These are phyloP conservation scores for Drosophila suzukii DNA, from an alignment of 1,140 invertebrate genomes.

Conservation along the genomic window DNA sequence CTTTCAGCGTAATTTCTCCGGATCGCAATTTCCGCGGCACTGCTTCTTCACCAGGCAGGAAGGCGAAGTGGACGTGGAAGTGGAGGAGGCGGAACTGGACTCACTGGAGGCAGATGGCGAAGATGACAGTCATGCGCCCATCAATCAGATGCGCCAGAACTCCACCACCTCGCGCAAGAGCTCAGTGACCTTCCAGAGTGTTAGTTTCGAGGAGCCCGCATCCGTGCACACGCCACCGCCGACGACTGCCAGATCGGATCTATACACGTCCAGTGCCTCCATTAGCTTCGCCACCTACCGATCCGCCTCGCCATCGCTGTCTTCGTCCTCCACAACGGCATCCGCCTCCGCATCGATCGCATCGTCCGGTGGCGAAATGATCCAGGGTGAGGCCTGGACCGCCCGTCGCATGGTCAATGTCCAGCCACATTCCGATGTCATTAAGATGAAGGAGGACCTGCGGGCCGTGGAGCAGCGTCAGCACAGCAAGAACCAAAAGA, in stretches of 20 bases:
- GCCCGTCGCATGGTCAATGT: conserved; percentile 72
- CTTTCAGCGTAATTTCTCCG: conserved; percentile 75
- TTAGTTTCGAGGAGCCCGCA: conserved; percentile 33
- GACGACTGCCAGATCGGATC: conserved; percentile 11
- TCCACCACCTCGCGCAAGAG: conserved; percentile 65
- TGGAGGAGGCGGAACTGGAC: not conserved
- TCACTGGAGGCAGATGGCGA: conserved; percentile 11
- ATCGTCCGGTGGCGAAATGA: conserved; percentile 16
- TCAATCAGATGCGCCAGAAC: conserved; percentile 47
- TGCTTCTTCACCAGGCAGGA: conserved; percentile 69
- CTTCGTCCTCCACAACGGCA: conserved; percentile 33
- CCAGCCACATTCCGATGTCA: conserved; percentile 77
- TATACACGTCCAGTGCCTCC: conserved; percentile 64
- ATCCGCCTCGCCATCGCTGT: conserved; percentile 26
- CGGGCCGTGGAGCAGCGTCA: conserved; percentile 55
- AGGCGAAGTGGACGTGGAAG: not conserved
- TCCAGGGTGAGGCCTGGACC: conserved; percentile 30
- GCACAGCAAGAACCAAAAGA: conserved; percentile 57
- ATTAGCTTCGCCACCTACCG: conserved; percentile 74
- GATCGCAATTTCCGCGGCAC: conserved; percentile 77
- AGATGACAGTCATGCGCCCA: not conserved
- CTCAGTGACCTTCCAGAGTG: conserved; percentile 68
- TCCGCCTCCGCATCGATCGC: conserved; percentile 39
- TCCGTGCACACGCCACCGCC: not conserved
- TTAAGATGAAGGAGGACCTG: conserved; percentile 70